A percentile compares a stretch with the other conserved stretches of the same genome.
phyloP scores from a whole-genome alignment of 2,797 vertebrate genomes.

The Picus viridis region DNA sequence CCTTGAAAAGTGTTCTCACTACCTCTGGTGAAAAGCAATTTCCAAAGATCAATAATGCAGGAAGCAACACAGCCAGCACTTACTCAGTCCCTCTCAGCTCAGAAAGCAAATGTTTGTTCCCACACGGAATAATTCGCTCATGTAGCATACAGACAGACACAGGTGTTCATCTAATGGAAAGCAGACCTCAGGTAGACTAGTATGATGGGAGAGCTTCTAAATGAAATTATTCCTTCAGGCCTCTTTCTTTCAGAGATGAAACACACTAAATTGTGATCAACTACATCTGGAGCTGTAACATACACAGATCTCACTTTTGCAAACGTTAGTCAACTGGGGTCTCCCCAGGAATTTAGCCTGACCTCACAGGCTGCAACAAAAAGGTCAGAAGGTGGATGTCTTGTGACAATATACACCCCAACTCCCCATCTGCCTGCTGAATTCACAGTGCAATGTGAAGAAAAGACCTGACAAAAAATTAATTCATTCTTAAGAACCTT shows the following conservation, averaged over 20 bases:
- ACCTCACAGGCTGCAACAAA: neutral
- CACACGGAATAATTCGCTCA: neutral
- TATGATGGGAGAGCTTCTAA: neutral
- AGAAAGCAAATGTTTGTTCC: neutral
- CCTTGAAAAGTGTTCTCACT: neutral
- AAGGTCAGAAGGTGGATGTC: neutral
- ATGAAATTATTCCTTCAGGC: neutral
- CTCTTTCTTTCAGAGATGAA: neutral
- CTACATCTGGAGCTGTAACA: neutral
- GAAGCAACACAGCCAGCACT: neutral
- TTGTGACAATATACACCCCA: neutral
- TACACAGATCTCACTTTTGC: neutral
- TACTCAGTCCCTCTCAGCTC: neutral
- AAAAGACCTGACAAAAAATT: neutral
- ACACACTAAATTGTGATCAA: neutral
- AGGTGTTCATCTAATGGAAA: neutral
- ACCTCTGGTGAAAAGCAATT: neutral
- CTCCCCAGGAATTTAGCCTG: neutral
- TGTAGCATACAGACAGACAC: neutral
- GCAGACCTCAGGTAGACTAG: neutral
- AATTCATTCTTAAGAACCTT: neutral
- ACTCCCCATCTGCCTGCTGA: neutral
- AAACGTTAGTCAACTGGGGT: accelerated
- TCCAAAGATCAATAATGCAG: neutral
- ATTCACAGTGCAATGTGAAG: neutral